Base-by-base conservation (phyloP, 2,888 invertebrate genomes). In the Phrixothrix hirtus region DNA sequence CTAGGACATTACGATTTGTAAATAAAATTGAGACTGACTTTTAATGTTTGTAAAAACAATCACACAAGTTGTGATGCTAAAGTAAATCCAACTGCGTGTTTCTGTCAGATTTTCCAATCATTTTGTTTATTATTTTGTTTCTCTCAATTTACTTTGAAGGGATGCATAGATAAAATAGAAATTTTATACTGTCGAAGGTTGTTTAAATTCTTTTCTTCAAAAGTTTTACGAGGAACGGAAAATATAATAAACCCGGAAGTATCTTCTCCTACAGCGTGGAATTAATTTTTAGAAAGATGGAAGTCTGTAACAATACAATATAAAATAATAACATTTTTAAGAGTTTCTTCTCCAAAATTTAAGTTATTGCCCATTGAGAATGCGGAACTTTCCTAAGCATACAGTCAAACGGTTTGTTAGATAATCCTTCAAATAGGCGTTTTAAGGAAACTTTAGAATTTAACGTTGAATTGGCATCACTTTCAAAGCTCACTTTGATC, bases 1-100 rank as follows among this genome's bases (percentile, higher is more conserved):
- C 31, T 44, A 60, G 62, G 62, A 58, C 55, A 52, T 42, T 15
- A 27, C 21, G 30, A n/a, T n/a, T 37, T 42, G 21, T 37, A 52
- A 39, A 52, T 41, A 44, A 21, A 50, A 37, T 27, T 43, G 43
- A 37, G 32, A 32, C 10, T n/a, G 31, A 32, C 42, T 43, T 50
- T 50, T 50, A 50, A 50, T 46, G 32, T 16, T n/a, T n/a, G n/a
- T n/a, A n/a, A n/a, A n/a, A n/a, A n/a, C n/a, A n/a, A n/a, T n/a
- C n/a, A n/a, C n/a, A n/a, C n/a, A n/a, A n/a, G n/a, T n/a, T n/a
- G n/a, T n/a, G n/a, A n/a, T n/a, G n/a, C n/a, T n/a, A n/a, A n/a
- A n/a, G n/a, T n/a, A n/a, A n/a, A n/a, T n/a, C n/a, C n/a, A n/a
- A n/a, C n/a, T n/a, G n/a, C n/a, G n/a, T n/a, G n/a, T n/a, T n/a